phyloP scores from a whole-genome alignment of 1,140 invertebrate genomes.

The Charaxes varanes region DNA sequence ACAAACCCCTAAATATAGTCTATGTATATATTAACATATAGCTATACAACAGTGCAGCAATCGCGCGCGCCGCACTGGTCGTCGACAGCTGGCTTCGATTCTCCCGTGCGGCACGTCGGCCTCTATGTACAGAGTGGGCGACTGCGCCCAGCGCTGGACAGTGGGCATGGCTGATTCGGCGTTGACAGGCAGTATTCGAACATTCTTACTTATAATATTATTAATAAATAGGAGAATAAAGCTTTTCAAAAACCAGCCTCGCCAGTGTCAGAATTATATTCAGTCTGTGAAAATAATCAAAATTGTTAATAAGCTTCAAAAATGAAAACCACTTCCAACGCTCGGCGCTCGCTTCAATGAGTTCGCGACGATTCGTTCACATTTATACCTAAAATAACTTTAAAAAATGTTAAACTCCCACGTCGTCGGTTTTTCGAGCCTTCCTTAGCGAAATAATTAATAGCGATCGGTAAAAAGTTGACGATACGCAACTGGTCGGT shows the following conservation, averaged over 20 bases:
- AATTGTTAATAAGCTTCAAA: too few species aligned
- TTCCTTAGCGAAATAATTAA: too few species aligned
- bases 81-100: not conserved
- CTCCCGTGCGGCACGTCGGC: constrained; percentile 2
- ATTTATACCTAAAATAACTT: not conserved
- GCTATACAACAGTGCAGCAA: constrained; percentile 24
- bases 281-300: constrained; percentile 4
- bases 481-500: not conserved
- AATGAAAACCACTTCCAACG: not conserved
- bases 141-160: not conserved
- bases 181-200: constrained; percentile 10
- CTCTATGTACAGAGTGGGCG: constrained; percentile 6
- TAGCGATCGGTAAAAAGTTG: not conserved
- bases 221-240: constrained; percentile 19
- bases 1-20: constrained; percentile 27
- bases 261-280: not conserved
- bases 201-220: constrained; percentile 10
- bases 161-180: constrained; percentile 2
- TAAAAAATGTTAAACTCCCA: not conserved
- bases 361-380: not conserved
- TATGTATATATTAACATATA: constrained; percentile 23
- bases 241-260: constrained; percentile 10
- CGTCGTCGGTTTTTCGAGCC: too few species aligned
- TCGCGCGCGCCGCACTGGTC: constrained; percentile 5
- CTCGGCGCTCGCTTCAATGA: not conserved